Evolutionary conservation across 2,888 invertebrate species (phyloP).

Genomic region (Dorcus parallelipipedus): DNA sequence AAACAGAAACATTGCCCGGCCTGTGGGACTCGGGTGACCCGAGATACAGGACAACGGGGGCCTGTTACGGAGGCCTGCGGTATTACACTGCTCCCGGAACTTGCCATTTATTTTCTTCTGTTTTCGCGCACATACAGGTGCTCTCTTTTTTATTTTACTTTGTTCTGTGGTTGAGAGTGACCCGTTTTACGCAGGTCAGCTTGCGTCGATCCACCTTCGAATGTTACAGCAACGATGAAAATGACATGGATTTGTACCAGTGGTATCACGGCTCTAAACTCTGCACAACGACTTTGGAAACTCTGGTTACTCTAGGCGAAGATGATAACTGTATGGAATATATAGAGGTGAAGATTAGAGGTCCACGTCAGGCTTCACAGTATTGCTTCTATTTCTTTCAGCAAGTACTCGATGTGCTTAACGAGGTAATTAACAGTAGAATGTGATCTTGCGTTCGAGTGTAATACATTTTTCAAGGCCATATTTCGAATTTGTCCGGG

Average conservation of each 20-base stretch:
- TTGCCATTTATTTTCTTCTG: conserved; percentile 59
- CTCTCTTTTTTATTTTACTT: background rate
- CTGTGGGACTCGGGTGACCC: conserved; percentile 62
- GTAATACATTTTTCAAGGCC: conserved; percentile 47
- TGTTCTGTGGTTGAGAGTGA: no score
- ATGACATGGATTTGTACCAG: conserved; percentile 66
- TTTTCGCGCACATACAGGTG: conserved; percentile 68
- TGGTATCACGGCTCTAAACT: conserved; percentile 71
- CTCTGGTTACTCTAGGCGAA: conserved; percentile 61
- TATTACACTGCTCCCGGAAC: conserved; percentile 56
- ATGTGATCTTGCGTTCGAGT: background rate
- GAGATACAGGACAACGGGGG: conserved; percentile 47
- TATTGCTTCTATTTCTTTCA: conserved; percentile 68
- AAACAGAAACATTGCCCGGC: conserved; percentile 63
- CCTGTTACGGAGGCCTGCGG: conserved; percentile 64
- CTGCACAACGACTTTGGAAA: conserved; percentile 65
- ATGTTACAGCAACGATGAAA: conserved; percentile 46
- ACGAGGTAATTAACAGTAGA: conserved; percentile 48
- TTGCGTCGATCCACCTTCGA: conserved; percentile 39
- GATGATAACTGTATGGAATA: conserved; percentile 49
- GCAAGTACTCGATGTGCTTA: conserved; percentile 61
- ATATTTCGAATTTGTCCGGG: conserved; percentile 65
- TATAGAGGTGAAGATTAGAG: conserved; percentile 65
- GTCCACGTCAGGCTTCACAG: conserved; percentile 55
- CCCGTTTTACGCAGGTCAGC: conserved; percentile 32